phyloP scores from a whole-genome alignment of 1,140 invertebrate species.

The Macrobrachium rosenbergii region DNA sequence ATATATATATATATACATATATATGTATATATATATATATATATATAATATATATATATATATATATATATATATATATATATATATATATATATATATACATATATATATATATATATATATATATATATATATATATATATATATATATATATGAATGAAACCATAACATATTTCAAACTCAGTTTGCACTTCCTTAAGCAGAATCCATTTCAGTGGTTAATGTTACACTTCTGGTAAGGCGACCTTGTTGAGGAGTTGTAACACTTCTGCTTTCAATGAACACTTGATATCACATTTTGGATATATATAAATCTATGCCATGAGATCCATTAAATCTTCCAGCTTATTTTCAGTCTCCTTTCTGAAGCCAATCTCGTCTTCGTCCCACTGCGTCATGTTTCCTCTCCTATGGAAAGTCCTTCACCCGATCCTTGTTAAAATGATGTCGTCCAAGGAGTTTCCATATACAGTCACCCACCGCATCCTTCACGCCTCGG shows the following conservation, averaged over 20 bases:
- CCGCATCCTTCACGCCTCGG: constrained; percentile 58
- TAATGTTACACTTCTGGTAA: not conserved
- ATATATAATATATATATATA: not conserved
- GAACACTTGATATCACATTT: too few relatives aligned
- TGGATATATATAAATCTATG: too few relatives aligned
- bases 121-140: too few relatives aligned
- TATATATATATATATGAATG: too few relatives aligned
- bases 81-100: too few relatives aligned
- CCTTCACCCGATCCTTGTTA: constrained; percentile 35
- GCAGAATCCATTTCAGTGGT: not conserved
- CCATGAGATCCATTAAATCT: too few relatives aligned
- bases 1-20: constrained; percentile 6
- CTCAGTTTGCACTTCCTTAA: not conserved
- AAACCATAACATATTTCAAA: too few relatives aligned
- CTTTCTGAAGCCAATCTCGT: not conserved
- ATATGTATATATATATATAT: constrained; percentile 15
- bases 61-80: too few relatives aligned
- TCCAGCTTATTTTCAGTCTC: not conserved
- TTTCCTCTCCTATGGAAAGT: not conserved
- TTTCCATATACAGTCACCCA: constrained; percentile 46
- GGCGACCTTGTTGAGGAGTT: not conserved
- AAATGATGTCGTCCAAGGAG: constrained; percentile 17
- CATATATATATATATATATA: too few relatives aligned
- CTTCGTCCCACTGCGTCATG: not conserved
- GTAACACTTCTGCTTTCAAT: too few relatives aligned